Base-by-base conservation (phyloP, 2,797 vertebrate genomes). In the Pelochelys cantorii region DNA sequence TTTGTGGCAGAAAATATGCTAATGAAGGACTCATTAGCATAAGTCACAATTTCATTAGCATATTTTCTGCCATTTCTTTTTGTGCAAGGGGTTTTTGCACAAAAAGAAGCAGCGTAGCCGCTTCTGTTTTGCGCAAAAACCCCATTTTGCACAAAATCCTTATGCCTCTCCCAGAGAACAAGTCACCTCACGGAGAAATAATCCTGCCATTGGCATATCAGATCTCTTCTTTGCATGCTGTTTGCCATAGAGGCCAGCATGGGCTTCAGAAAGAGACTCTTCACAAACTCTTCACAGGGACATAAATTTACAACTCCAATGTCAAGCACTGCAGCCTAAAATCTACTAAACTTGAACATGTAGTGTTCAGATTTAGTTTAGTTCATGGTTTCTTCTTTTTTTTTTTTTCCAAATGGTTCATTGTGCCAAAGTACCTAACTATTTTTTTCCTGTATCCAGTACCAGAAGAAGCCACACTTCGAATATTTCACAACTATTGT, bases 131-230 rank as follows among this genome's bases (percentile, higher is more conserved):
- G 42, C 7, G 42, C 42, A 48, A 48, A 48, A 48, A 8, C 42
- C 42, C 42, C 42, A 8, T 48, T 48, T 48, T 48, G 42, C 42
- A 5, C 42, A 48, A 48, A 8, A 48, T 48, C 42, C 42, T 48
- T 48, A 48, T 48, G 42, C 42, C 42, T 48, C 42, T 48, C 42
- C 42, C 2, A 9, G 31, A 2, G 25, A 42, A 27, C 15, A 25
- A 23, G 65, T 31, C 25, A 68, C 15, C 8, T 18, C 62, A 20
- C 20, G 68, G 31, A 87, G 34, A 60, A 29, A 11, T 0, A 27
- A 37, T 17, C 29, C 34, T 75, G 52, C 56, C 29, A 2, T 7
- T 15, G 0, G 0, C 1, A 6, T 7, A 57, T 75, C n/a, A 2
- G 7, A 4, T 53, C 71, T 57, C 77, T 20, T 3, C 0, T 0